Conservation (phyloP, 2,797 vertebrate species). For the Premnoplex brunnescens region DNA sequence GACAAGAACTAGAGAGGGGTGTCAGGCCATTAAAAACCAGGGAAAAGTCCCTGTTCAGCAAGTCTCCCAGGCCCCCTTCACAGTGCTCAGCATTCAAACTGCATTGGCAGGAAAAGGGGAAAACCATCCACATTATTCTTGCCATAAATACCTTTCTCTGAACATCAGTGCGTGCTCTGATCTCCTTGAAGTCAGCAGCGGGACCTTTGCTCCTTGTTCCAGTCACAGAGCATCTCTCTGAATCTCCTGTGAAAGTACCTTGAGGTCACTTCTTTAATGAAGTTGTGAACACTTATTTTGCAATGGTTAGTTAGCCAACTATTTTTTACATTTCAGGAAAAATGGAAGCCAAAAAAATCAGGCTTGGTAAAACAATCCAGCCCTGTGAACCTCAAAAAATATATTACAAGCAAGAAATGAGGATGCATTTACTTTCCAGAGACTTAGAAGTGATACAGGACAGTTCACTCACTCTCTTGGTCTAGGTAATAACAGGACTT, state of each 20-base stretch:
- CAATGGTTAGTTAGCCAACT: not conserved
- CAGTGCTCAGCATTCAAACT: not conserved
- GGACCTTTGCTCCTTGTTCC: not conserved
- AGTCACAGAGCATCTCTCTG: not conserved
- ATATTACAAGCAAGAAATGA: not conserved
- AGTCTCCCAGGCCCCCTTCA: not conserved
- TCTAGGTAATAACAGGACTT: not conserved
- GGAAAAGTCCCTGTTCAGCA: not conserved
- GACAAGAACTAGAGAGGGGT: not conserved
- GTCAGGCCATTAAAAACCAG: not conserved
- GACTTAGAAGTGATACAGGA: not conserved
- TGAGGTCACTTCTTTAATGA: not conserved
- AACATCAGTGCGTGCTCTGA: not conserved
- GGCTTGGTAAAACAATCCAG: not conserved
- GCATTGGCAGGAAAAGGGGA: not conserved
- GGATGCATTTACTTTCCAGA: not conserved
- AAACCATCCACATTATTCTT: not conserved
- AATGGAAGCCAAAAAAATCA: not conserved
- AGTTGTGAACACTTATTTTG: not conserved
- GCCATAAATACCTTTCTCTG: not conserved
- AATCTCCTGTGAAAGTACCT: not conserved
- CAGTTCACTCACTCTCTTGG: not conserved
- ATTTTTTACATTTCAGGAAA: not conserved
- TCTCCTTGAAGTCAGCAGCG: slow-evolving; percentile 35
- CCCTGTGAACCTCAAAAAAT: not conserved